phyloP scores from a whole-genome alignment of 2,888 invertebrate species.

The Torymus auratus region DNA sequence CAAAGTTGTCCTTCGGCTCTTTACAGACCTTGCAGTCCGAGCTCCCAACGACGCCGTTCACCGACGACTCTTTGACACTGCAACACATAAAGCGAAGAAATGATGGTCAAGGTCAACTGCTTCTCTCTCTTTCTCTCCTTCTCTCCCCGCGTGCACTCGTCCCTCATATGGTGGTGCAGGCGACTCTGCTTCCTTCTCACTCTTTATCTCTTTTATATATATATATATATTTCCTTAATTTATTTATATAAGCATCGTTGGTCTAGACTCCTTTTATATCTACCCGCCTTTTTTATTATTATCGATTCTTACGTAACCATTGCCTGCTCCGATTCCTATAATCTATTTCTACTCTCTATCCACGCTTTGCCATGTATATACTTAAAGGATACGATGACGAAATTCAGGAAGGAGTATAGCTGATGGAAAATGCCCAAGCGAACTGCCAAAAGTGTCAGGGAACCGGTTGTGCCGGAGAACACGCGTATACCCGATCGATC shows the following conservation, averaged over 20 bases:
- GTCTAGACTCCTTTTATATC: too few relatives aligned
- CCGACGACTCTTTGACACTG: slow-evolving; percentile 70
- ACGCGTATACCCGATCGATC: neutral
- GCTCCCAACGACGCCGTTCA: slow-evolving; percentile 68
- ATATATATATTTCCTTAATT: neutral
- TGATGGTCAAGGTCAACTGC: slow-evolving; percentile 46
- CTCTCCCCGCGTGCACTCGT: too few relatives aligned
- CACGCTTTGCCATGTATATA: too few relatives aligned
- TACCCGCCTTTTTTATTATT: too few relatives aligned
- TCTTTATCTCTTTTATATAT: neutral
- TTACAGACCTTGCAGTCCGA: slow-evolving; percentile 72
- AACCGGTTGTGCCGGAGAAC: slow-evolving; percentile 23
- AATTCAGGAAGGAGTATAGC: too few relatives aligned
- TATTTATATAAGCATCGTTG: too few relatives aligned
- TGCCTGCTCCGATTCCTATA: too few relatives aligned
- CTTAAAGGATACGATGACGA: too few relatives aligned
- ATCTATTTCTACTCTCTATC: too few relatives aligned
- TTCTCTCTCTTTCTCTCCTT: neutral
- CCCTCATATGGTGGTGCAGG: neutral
- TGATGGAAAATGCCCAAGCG: slow-evolving; percentile 1
- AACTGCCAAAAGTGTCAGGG: slow-evolving; percentile 35
- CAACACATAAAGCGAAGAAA: slow-evolving; percentile 56
- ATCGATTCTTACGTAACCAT: too few relatives aligned
- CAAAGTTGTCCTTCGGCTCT: slow-evolving; percentile 74
- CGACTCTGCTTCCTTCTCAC: neutral